phyloP scores from a whole-genome alignment of 2,113 vertebrate genomes.

The Xenotilapia longispinis region DNA sequence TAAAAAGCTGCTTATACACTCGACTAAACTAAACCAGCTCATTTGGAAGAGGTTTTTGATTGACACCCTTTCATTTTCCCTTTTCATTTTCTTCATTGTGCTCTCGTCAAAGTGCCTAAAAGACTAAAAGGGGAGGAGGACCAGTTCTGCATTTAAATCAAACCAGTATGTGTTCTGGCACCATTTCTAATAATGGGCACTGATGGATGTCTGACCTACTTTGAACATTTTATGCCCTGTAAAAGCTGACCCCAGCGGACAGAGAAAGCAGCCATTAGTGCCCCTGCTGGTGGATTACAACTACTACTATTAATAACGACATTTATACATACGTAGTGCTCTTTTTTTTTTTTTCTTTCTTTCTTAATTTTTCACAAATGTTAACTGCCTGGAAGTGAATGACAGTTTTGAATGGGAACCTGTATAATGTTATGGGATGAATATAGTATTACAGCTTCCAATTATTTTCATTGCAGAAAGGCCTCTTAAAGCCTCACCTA shows the following conservation, averaged over 20 bases:
- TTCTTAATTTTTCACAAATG: slow-evolving; percentile 17
- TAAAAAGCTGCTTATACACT: background rate
- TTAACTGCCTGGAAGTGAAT: slow-evolving; percentile 13
- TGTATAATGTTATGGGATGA: background rate
- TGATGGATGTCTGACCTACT: slow-evolving; percentile 56
- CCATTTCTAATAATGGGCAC: background rate
- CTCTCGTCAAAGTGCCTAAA: background rate
- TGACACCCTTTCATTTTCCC: background rate
- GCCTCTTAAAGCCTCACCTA: background rate
- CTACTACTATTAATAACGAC: background rate
- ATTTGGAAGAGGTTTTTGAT: background rate
- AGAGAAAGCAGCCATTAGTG: slow-evolving; percentile 16
- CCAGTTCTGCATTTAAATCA: background rate
- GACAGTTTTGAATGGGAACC: background rate
- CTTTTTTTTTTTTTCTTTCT: background rate
- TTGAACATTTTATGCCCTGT: slow-evolving; percentile 17
- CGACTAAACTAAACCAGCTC: background rate
- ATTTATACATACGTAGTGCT: background rate
- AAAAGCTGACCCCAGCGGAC: slow-evolving; percentile 13
- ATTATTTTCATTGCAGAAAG: slow-evolving; percentile 1
- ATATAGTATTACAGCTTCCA: background rate
- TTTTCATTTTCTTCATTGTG: background rate
- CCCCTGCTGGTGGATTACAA: slow-evolving; percentile 19
- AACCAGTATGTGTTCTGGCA: background rate
- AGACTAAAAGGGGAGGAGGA: background rate